phyloP scores from a whole-genome alignment of 2,797 vertebrate genomes.

The Distichodus sexfasciatus region DNA sequence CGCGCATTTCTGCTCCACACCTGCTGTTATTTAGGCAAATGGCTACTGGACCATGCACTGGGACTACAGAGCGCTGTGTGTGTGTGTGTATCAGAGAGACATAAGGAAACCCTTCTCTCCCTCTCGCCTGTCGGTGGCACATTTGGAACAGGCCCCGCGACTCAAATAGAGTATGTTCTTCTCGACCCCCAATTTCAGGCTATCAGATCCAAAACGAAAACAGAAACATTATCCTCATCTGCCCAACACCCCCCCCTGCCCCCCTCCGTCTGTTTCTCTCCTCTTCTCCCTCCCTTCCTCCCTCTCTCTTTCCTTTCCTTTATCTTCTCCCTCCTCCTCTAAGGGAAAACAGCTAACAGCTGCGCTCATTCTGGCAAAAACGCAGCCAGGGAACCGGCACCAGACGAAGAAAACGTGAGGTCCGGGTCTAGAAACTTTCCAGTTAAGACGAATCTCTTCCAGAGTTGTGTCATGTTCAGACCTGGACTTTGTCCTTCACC shows the following conservation, averaged over 20 bases:
- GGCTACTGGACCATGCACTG: background rate
- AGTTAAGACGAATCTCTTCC: no score
- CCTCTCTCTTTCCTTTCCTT: no score
- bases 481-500: no score
- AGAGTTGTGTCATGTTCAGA: no score
- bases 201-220: slow-evolving; percentile 67
- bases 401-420: no score
- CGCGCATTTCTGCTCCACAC: slow-evolving; percentile 8
- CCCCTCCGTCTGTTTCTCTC: background rate
- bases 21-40: slow-evolving; percentile 30
- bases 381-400: no score
- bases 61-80: slow-evolving; percentile 5
- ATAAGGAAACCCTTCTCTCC: background rate
- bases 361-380: no score
- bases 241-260: no score
- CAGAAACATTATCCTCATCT: slow-evolving; percentile 61
- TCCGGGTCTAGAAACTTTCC: no score
- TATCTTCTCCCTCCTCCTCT: no score
- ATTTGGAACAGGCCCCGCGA: slow-evolving; percentile 27
- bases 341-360: no score
- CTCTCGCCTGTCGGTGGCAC: slow-evolving; percentile 12
- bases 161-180: slow-evolving; percentile 48
- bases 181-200: slow-evolving; percentile 58
- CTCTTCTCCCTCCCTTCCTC: background rate
- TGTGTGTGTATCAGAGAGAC: slow-evolving; percentile 17